Base-by-base conservation (phyloP, 2,888 invertebrate species). In the Hololepta plana region DNA sequence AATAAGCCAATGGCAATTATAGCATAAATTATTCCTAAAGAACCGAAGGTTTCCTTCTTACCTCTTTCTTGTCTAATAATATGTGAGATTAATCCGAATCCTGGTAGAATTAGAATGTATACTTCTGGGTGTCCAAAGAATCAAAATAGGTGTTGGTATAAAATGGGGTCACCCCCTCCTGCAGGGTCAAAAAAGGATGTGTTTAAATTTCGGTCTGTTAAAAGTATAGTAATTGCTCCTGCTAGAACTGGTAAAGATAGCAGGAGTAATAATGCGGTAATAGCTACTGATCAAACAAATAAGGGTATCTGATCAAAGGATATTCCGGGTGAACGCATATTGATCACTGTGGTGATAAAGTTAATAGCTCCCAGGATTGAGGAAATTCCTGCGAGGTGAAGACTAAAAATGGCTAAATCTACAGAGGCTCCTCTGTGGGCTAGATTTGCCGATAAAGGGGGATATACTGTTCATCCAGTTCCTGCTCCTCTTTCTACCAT, bases 41-140 rank as follows among this genome's bases (percentile, higher is more conserved):
- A 45, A 0, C 76, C 74, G 56, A 80, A 80, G 3, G 71, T 65
- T 67, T 71, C 67, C 41, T 71, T 71, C 67, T 77, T 77, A 4
- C 68, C 68, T 47, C 68, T 68, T 66, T 75, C 70, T 63, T 70
- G 69, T 1, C 62, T 64, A 53, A 80, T 69, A 59, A 77, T 72
- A 48, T 80, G 77, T 0, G 75, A 79, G 51, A 81, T 71, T 61
- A 81, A 66, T 0, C 80, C 79, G 62, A 82, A 81, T 53, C 72
- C 79, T 0, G 79, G 79, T 41, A 81, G 46, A 71, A 81, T 80
- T 60, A 81, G 56, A 74, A 81, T 79, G 57, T 82, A 84, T 34
- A 82, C 79, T 68, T 82, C 80, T 6, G 80, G 81, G 29, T 82
- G 81, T 0, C 80, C 81, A 66, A 82, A 84, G 59, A 82, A 82